Evolutionary conservation across 2,888 invertebrate genomes (phyloP), one percentile per base, ranked within the genome.

Genomic region (Margaritifera margaritifera): DNA sequence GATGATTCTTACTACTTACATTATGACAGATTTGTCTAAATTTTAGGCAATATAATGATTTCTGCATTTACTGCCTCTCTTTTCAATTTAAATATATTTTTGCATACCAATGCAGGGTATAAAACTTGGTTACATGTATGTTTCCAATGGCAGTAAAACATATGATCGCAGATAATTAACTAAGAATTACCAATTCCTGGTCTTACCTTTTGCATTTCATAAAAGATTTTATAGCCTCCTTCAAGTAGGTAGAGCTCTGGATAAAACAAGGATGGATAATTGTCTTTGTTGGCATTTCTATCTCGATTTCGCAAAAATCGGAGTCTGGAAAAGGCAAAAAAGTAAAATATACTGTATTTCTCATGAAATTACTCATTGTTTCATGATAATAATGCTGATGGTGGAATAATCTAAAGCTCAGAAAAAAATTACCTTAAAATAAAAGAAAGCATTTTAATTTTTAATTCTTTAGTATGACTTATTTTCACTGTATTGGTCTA

Each of bases 231-330:
- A 91, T 97, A 97, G 56, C 96, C 97, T 1, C 96, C 96, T 86
- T 96, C 95, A 31, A 99, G 92, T 2, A 99, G 91, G 90, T 99
- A 99, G 3, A 97, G 91, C 90, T 99, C 99, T 0, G 98, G 98
- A 91, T 95, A 97, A 87, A 94, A 92, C 0, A 99, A 92, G 0
- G 93, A 91, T 0, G 99, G 99, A 90, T 98, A 98, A 73, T 92
- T 92, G 65, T 94, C 94, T 72, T 93, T 93, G 90, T 98, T 96
- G 57, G 92, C 91, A 22, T 93, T 93, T 0, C 99, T 92, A 90
- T 99, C 98, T 50, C 93, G 91, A 62, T 94, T 94, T 6, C 98
- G 93, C 66, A 99, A 91, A 89, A 94, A 95, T 4, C 97, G 93
- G 56, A 93, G 94, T 86, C 95, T 95, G 91, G 0, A 90, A 88